Conservation (phyloP, 2,113 vertebrate species). For the Leptosomus discolor region DNA sequence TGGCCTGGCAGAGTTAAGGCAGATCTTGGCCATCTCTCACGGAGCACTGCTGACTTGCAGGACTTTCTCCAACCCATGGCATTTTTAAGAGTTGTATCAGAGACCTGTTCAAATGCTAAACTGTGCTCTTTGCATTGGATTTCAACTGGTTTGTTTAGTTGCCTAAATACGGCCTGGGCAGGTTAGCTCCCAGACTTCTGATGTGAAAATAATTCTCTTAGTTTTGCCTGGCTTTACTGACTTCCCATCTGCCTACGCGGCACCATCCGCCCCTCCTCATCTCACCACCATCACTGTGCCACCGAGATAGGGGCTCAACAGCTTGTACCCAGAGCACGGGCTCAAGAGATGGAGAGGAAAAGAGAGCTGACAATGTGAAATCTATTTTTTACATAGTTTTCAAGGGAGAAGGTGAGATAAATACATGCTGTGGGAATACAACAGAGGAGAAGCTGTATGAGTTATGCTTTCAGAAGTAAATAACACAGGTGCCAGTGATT, state of each 20-base stretch:
- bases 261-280: not conserved
- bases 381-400: not conserved
- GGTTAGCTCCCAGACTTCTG: not conserved
- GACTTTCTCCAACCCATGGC: not conserved
- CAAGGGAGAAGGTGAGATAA: constrained; percentile 43
- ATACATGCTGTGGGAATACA: constrained; percentile 34
- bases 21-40: not conserved
- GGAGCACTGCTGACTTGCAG: constrained; percentile 32
- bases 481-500: constrained; percentile 35
- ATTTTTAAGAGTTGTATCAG: not conserved
- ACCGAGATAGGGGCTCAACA: not conserved
- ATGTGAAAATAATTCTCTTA: not conserved
- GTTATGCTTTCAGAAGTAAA: constrained; percentile 42
- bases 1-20: not conserved
- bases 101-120: not conserved
- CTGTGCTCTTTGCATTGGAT: not conserved
- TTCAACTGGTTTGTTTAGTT: not conserved
- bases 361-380: not conserved
- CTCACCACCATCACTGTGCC: fast-evolving
- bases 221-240: not conserved
- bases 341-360: not conserved
- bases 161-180: not conserved
- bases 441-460: constrained; percentile 9
- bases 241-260: not conserved
- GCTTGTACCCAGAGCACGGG: fast-evolving